Base-by-base conservation (phyloP, 2,888 invertebrate species). In the Lottia gigantea region DNA sequence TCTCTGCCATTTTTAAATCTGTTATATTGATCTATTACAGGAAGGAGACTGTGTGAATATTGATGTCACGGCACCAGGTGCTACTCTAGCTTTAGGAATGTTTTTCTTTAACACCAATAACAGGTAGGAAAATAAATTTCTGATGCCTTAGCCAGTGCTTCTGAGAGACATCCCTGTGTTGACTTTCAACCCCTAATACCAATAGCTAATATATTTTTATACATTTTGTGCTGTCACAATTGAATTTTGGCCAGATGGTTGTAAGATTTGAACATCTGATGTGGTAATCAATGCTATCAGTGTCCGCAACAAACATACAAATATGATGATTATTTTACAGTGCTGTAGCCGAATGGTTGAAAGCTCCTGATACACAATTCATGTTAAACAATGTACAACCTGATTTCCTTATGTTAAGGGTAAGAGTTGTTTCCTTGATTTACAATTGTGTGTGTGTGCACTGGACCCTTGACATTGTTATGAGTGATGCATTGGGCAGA, bases 31-130 rank as follows among this genome's bases (percentile, higher is more conserved):
- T 63, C 11, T 45, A 8, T 68, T 72, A 1, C 78, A 85, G 83
- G 97, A 97, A 89, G 96, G 96, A 0, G 94, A 94, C 73, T 92
- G 92, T 0, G 95, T 96, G 64, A 98, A 98, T 90, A 93, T 96
- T 72, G 97, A 98, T 90, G 95, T 98, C 66, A 98, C 97, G 1
- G 94, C 96, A 0, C 97, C 98, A 0, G 97, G 97, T 0, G 97
- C 98, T 0, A 97, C 97, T 0, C 90, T 98, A 46, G 98, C 98
- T 0, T 90, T 99, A 4, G 98, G 97, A 0, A 92, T 98, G 81
- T 94, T 97, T 91, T 98, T 95, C 90, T 92, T 97, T 86, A 93
- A 94, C 75, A 94, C 95, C 2, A 92, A 92, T 71, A 95, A 95
- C 90, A 91, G 86, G 90, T 90, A 74, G 68, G 8, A 31, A 31